phyloP scores from a whole-genome alignment of 1,140 invertebrate species.

The Elysia chlorotica region DNA sequence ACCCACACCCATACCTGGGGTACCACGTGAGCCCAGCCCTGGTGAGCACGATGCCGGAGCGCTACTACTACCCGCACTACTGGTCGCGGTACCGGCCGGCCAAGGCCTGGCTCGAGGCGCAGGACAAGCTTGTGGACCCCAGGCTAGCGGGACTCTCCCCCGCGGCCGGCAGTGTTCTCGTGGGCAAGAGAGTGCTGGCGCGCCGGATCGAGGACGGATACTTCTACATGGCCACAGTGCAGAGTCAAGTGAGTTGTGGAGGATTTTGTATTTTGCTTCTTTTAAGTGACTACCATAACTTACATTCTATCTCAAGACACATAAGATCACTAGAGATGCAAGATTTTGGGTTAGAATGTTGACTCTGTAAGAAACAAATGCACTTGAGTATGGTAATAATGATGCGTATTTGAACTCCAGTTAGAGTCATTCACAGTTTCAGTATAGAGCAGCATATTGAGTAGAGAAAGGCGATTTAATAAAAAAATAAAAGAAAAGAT shows the following conservation, averaged over 20 bases:
- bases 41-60: slow-evolving; percentile 18
- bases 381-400: too few species aligned
- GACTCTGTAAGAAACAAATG: too few species aligned
- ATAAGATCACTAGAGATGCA: too few species aligned
- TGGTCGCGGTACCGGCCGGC: slow-evolving; percentile 56
- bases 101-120: slow-evolving; percentile 47
- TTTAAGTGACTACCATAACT: background rate
- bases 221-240: slow-evolving; percentile 57
- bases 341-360: too few species aligned
- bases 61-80: slow-evolving; percentile 50
- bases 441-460: too few species aligned
- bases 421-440: too few species aligned
- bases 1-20: slow-evolving; percentile 14
- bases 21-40: background rate
- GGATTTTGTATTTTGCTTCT: background rate
- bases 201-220: slow-evolving; percentile 56
- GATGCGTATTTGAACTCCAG: too few species aligned
- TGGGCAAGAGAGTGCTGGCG: slow-evolving; percentile 55
- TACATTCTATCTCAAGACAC: background rate
- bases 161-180: slow-evolving; percentile 55
- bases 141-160: slow-evolving; percentile 41
- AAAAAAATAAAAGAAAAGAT: too few species aligned
- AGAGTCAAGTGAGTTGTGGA: slow-evolving; percentile 53
- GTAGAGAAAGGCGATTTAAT: too few species aligned
- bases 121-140: slow-evolving; percentile 39